Base-by-base conservation (phyloP, 2,113 vertebrate species). In the Xyliphius kryptos region DNA sequence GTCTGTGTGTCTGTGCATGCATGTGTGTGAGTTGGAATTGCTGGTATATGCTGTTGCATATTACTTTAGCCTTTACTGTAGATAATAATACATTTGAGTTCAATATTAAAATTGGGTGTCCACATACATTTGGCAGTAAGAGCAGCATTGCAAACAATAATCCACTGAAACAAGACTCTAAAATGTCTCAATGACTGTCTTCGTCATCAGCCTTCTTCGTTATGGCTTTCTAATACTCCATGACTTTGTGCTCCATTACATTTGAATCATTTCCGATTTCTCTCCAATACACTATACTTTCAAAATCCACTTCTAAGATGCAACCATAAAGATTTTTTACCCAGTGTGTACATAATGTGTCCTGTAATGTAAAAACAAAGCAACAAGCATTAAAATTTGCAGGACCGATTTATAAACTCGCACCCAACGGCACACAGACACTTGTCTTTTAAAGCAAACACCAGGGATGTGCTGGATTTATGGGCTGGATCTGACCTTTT, bases 381-480 rank as follows among this genome's bases (percentile, higher is more conserved):
- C 40, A 10, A 41, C 13, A 41, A 41, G 40, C 40, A 7, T 14
- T 12, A 41, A 41, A 41, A 41, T 41, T 41, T 41, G 40, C 40
- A 41, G 40, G 40, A 10, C 3, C 40, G 13, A 41, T 41, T 41
- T 41, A 41, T 41, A 14, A 10, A 12, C 40, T 14, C 10, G 40
- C 13, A 14, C 10, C 5, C 9, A 14, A 51, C 55, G 36, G 14
- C 36, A 13, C 38, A 26, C 58, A 58, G 40, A 66, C 52, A 56
- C 63, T 71, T 67, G 43, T 67, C 65, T 67, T 64, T 50, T 55
- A 41, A 41, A 41, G 40, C 40, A 41, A 41, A 41, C 40, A 2
- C 40, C 13, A 12, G 40, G 13, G 40, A 41, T 41, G 40, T 41
- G 40, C 40, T 41, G 13, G 40, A 41, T 41, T 41, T 41, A 41